These are phyloP conservation scores for Thamnaconus septentrionalis DNA, from an alignment of 2,113 vertebrate genomes.

Conservation along the genomic window DNA sequence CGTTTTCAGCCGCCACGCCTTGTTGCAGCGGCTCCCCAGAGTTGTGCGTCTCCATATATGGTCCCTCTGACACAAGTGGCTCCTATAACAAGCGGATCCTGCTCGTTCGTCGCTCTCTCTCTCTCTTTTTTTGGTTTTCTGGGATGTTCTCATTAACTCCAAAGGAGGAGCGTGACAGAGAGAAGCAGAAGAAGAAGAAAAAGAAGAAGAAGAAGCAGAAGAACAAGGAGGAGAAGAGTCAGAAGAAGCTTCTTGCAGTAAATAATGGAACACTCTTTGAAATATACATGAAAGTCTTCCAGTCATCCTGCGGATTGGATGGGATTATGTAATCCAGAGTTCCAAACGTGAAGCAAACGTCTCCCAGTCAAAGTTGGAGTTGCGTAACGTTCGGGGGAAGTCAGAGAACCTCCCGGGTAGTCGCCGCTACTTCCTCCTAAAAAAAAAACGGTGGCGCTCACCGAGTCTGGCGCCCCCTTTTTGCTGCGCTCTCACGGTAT, in stretches of 20 bases:
- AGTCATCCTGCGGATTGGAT: slow-evolving; percentile 11
- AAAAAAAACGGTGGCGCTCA: no score
- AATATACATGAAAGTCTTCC: slow-evolving; percentile 64
- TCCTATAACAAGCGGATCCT: not conserved
- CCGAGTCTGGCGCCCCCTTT: not conserved
- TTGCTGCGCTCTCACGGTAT: slow-evolving; percentile 29
- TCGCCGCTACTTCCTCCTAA: slow-evolving; percentile 39
- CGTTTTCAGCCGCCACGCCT: not conserved
- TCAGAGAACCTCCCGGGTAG: slow-evolving; percentile 24
- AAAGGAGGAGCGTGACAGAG: slow-evolving; percentile 10
- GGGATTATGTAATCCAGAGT: slow-evolving; percentile 50
- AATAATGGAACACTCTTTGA: slow-evolving; percentile 58
- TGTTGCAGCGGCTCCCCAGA: slow-evolving; percentile 11
- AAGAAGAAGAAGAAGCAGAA: slow-evolving; percentile 6
- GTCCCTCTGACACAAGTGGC: slow-evolving; percentile 12
- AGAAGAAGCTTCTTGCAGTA: slow-evolving; percentile 23
- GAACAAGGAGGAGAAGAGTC: not conserved
- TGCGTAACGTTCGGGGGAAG: slow-evolving; percentile 41
- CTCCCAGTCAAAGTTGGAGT: slow-evolving; percentile 25
- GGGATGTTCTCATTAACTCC: slow-evolving; percentile 44
- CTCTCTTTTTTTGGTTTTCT: slow-evolving; percentile 2
- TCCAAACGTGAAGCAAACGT: slow-evolving; percentile 24
- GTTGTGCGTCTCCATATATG: no score
- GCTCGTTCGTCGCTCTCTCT: no score
- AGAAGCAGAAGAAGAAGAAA: slow-evolving; percentile 2